Evolutionary conservation across 2,888 invertebrate genomes (phyloP), one percentile per base, ranked within the genome.

Genomic region (Ametastegia equiseti): DNA sequence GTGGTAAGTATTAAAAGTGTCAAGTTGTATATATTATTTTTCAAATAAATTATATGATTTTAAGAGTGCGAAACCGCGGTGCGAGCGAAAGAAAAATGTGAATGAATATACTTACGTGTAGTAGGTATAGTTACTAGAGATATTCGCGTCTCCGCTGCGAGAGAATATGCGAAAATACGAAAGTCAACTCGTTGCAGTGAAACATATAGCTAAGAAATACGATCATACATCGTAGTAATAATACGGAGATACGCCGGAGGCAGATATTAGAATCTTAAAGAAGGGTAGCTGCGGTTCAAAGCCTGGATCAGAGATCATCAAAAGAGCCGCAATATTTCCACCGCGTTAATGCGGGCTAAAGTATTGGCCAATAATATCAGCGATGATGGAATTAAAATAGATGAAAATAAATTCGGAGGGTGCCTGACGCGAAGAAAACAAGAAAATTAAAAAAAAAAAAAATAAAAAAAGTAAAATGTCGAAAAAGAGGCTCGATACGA

Each of bases 41-140:
- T 84, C 82, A 83, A 86, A 88, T 88, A 88, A 88, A 88, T 88
- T 83, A 84, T 75, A 54, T 67, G 83, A 83, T 82, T 88, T 88
- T 86, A 87, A 81, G 83, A 84, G 80, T 81, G 50, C 79, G 9
- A 54, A 54, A 80, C n/a, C n/a, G n/a, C n/a, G n/a, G n/a, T n/a
- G n/a, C 83, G 83, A 42, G 45, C 23, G 39, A 39, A 19, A n/a
- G 15, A 27, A 78, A 77, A 81, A 19, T 42, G n/a, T 0, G 2
- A 39, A 13, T 63, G 15, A 9, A 54, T 54, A 54, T 42, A 42
- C 7, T 54, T 54, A 23, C 4, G 23, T 23, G 54, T 9, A 19
- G 54, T 54, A 54, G 54, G 15, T n/a, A n/a, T n/a, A n/a, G n/a
- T n/a, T n/a, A n/a, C n/a, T n/a, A n/a, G n/a, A n/a, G n/a, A n/a